These are phyloP conservation scores for Eudorcas thomsonii DNA, from an alignment of 2,113 vertebrate genomes.

Conservation along the genomic window DNA sequence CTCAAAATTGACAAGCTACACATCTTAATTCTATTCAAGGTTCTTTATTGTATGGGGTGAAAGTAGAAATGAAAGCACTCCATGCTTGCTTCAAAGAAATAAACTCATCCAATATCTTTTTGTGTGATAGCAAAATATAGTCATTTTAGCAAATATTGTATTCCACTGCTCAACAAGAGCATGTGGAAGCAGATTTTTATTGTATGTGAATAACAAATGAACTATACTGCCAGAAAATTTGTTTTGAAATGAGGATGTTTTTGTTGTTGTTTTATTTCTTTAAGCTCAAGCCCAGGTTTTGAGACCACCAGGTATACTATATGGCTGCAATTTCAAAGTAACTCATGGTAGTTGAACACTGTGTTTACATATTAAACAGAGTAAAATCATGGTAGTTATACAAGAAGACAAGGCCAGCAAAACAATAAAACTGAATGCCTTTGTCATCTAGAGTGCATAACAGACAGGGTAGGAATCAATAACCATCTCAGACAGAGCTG, in stretches of 20 bases:
- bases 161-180: background rate
- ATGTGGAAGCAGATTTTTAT: background rate
- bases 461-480: background rate
- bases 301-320: background rate
- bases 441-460: background rate
- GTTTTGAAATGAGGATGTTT: background rate
- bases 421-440: background rate
- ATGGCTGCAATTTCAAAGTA: background rate
- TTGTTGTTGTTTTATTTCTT: background rate
- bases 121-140: background rate
- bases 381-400: background rate
- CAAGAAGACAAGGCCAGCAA: background rate
- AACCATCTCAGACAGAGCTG: background rate
- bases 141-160: background rate
- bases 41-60: background rate
- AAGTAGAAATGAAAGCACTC: background rate
- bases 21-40: background rate
- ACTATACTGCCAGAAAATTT: background rate
- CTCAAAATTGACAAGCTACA: background rate
- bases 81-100: background rate
- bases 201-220: background rate
- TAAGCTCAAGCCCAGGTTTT: background rate
- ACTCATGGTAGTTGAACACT: background rate
- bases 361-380: background rate
- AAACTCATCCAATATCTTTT: background rate